Percentiles rank a stretch among this genome's conserved stretches.
These are phyloP conservation scores for Threskiornis aethiopicus DNA, from an alignment of 2,797 vertebrate genomes.

Conservation along the genomic window DNA sequence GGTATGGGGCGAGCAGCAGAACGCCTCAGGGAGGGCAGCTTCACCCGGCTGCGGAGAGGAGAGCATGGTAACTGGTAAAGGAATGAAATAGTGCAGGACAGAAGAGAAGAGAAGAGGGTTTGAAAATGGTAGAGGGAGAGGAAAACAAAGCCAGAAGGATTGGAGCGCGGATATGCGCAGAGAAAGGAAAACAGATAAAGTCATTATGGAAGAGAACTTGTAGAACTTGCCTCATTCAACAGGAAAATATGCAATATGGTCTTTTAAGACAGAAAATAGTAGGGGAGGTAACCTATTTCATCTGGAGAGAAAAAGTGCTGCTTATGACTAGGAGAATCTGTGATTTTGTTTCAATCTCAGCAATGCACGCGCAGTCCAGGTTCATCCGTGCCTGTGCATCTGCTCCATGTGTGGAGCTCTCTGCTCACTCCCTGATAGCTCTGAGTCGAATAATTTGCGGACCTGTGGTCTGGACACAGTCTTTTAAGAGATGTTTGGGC, in stretches of 20 bases:
- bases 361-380: fast-evolving
- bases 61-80: neutral
- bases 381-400: neutral
- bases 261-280: neutral
- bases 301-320: neutral
- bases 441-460: neutral
- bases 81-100: neutral
- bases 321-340: neutral
- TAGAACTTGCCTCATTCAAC: neutral
- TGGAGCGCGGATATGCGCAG: neutral
- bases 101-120: neutral
- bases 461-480: neutral
- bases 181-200: neutral
- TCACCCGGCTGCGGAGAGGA: neutral
- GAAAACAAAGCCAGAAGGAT: neutral
- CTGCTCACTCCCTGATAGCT: neutral
- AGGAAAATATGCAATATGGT: neutral
- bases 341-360: neutral
- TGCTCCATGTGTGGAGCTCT: neutral
- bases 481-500: neutral
- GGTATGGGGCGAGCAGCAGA: neutral
- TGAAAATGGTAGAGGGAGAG: neutral
- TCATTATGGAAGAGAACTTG: neutral
- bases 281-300: neutral
- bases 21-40: neutral